Evolutionary conservation across 2,797 vertebrate genomes (phyloP), one percentile per base, ranked within the genome.

Genomic region (Pogoniulus pusillus): DNA sequence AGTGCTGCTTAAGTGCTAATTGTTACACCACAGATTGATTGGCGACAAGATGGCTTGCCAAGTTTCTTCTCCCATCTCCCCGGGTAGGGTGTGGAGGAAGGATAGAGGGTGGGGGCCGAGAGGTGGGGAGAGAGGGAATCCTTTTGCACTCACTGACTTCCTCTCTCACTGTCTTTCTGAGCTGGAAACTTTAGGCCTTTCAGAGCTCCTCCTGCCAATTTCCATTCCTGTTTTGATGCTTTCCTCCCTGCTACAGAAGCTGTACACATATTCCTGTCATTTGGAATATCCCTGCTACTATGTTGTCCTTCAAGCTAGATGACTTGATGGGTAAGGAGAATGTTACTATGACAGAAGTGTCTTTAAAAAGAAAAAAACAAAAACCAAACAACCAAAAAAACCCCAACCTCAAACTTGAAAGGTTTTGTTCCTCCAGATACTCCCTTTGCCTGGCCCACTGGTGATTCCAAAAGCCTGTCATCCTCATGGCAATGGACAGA

Each of bases 11-110:
- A 96, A 97, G 97, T 97, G 97, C 97, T 98, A 98, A 98, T 97
- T 98, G 97, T 97, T 97, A 98, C 97, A 97, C 97, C 97, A 96
- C 97, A 96, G 96, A 98, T 98, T 98, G 97, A 98, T 98, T 96
- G 97, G 97, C 96, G 97, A 97, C 96, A 90, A 97, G 96, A 95
- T 97, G 97, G 95, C 97, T 96, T 97, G 97, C 97, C 97, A 97
- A 97, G 95, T 96, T 96, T 95, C 95, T 96, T 94, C 96, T 97
- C 63, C 87, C 73, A 95, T 90, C 97, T 97, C 95, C 85, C 63
- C 45, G 30, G 90, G 91, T 80, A 59, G 70, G 82, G 79, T 72
- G 74, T 45, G 93, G 86, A 95, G 93, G 93, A 95, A 96, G 95
- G 94, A 87, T 76, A 79, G 82, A 58, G 71, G 96, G 87, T 87